A percentile compares a stretch with the other conserved stretches of the same genome.
Conservation (phyloP, 2,113 vertebrate genomes). For the Dipodomys ordii region DNA sequence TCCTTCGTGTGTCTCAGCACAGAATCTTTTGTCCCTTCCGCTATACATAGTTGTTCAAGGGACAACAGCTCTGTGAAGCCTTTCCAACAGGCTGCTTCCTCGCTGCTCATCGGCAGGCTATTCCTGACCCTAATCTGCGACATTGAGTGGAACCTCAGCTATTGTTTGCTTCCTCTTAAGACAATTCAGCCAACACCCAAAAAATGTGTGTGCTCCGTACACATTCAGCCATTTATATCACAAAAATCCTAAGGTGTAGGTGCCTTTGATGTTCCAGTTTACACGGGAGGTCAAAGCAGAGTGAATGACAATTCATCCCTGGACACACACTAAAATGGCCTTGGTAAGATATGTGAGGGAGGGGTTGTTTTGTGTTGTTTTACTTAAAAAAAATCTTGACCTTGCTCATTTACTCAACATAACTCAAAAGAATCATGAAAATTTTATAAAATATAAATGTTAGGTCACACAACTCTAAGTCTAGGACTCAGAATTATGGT, state of each 20-base stretch:
- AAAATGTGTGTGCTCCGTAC: no score
- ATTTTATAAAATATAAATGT: not conserved
- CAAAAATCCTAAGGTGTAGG: no score
- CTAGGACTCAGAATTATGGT: not conserved
- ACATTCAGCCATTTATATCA: not conserved
- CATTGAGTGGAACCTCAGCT: not conserved
- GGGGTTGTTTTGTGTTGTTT: no score
- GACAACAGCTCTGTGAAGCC: not conserved
- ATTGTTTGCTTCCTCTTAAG: not conserved
- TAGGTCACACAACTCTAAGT: not conserved
- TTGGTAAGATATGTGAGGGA: not conserved
- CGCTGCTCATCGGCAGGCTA: accelerated
- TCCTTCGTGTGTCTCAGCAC: no score
- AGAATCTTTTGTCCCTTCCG: not conserved
- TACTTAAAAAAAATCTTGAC: not conserved
- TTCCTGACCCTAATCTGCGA: not conserved
- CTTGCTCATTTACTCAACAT: not conserved
- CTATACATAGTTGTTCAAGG: not conserved
- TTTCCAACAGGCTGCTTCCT: no score
- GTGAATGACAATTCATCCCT: not conserved
- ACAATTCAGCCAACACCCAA: not conserved
- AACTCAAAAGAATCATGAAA: not conserved
- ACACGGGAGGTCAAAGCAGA: not conserved
- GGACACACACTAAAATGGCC: not conserved
- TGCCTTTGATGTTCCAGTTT: not conserved